Percentiles rank a stretch among this genome's conserved stretches.
phyloP scores from a whole-genome alignment of 2,797 vertebrate genomes.

The Ispidina lecontei region DNA sequence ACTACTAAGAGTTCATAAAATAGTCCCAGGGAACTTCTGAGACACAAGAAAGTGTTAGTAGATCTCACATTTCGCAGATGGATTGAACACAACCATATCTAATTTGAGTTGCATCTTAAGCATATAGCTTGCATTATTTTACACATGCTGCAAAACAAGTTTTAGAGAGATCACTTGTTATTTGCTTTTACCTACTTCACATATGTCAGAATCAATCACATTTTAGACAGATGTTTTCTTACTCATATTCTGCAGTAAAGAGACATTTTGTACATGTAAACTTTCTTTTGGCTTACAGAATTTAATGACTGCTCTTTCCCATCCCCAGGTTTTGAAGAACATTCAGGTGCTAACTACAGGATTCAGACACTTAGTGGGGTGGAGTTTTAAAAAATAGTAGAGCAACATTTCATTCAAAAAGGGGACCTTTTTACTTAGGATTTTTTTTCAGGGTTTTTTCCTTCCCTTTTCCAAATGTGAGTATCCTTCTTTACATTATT shows the following conservation, averaged over 20 bases:
- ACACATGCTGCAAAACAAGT: background rate
- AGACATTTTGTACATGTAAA: constrained; percentile 4
- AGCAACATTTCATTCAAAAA: background rate
- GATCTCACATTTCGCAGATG: constrained; percentile 18
- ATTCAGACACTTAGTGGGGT: background rate
- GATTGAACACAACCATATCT: constrained; percentile 23
- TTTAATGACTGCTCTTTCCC: background rate
- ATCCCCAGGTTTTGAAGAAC: background rate
- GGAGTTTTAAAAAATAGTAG: background rate
- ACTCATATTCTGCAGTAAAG: background rate
- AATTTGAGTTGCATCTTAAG: constrained; percentile 41
- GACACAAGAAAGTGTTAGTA: constrained; percentile 1
- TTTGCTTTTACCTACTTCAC: constrained; percentile 35
- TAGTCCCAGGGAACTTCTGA: background rate
- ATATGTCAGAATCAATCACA: constrained; percentile 33
- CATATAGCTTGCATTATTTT: constrained; percentile 29
- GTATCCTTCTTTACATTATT: background rate
- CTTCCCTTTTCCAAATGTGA: background rate
- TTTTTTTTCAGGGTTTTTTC: background rate
- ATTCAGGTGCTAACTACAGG: background rate
- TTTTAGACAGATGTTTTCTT: constrained; percentile 7
- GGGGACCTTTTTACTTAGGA: background rate
- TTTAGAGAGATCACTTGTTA: constrained; percentile 32
- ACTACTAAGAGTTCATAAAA: constrained; percentile 45
- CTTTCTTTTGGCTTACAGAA: background rate